Conservation (phyloP, 2,113 vertebrate species). For the Coptodon bakossiorum region DNA sequence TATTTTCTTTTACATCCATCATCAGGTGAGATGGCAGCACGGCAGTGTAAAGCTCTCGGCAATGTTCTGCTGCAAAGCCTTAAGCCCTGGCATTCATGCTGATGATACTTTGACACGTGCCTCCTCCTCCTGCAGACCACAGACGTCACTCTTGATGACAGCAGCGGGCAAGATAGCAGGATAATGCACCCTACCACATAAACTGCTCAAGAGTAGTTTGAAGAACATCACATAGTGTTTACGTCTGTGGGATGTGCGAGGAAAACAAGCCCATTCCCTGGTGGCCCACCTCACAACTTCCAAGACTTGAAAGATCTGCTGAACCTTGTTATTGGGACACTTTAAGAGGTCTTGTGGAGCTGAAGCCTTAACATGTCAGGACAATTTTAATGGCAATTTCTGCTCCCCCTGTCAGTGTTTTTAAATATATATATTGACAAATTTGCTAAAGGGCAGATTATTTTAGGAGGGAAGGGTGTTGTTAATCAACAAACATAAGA, state of each 20-base stretch:
- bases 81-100: not conserved
- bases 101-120: not conserved
- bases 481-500: not conserved
- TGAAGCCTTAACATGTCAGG: not conserved
- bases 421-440: not conserved
- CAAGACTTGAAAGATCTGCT: not conserved
- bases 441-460: not conserved
- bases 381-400: not conserved
- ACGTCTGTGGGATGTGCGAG: not conserved
- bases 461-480: not conserved
- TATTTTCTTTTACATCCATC: not conserved
- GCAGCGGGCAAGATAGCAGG: not conserved
- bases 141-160: not conserved
- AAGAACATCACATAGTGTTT: not conserved
- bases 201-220: not conserved
- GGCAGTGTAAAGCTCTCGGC: not conserved
- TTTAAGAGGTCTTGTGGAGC: not conserved
- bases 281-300: not conserved
- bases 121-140: not conserved
- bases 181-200: not conserved
- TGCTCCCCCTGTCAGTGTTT: fast-evolving
- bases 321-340: not conserved
- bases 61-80: not conserved
- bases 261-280: not conserved
- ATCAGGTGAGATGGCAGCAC: not conserved